These are phyloP conservation scores for Pseudoatta argentina DNA, from an alignment of 1,140 invertebrate species.

Conservation along the genomic window DNA sequence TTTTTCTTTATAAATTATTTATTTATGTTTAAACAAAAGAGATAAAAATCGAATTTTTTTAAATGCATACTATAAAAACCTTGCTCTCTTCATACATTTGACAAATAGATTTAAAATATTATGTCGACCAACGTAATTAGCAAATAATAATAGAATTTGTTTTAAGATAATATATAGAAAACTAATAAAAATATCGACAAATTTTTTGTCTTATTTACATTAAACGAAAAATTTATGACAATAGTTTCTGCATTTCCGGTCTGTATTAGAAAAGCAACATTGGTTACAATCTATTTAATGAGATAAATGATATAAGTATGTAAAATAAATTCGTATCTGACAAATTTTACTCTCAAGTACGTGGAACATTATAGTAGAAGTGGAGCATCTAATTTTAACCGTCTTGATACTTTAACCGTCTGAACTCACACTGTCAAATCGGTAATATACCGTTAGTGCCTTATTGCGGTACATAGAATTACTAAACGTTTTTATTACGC, in stretches of 20 bases:
- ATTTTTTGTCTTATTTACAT: conserved; percentile 4
- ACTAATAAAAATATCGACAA: background rate
- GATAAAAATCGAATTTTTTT: no score
- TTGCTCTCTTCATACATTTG: no score
- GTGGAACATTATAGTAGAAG: background rate
- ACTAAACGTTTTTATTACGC: conserved; percentile 35
- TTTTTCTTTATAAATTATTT: no score
- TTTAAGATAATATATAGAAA: background rate
- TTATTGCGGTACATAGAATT: conserved; percentile 22
- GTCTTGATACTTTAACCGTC: background rate
- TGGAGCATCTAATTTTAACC: background rate
- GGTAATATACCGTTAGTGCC: background rate
- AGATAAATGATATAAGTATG: background rate
- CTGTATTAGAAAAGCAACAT: background rate
- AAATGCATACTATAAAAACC: no score
- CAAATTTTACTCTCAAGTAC: background rate
- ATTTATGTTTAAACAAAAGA: no score
- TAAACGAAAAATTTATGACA: background rate
- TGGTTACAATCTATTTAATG: background rate
- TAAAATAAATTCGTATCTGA: background rate
- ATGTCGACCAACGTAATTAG: background rate
- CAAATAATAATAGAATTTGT: background rate
- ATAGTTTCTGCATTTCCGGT: background rate
- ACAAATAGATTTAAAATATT: no score
- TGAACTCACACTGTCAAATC: background rate